Conservation (phyloP, 2,797 vertebrate species). For the Thaleichthys pacificus region DNA sequence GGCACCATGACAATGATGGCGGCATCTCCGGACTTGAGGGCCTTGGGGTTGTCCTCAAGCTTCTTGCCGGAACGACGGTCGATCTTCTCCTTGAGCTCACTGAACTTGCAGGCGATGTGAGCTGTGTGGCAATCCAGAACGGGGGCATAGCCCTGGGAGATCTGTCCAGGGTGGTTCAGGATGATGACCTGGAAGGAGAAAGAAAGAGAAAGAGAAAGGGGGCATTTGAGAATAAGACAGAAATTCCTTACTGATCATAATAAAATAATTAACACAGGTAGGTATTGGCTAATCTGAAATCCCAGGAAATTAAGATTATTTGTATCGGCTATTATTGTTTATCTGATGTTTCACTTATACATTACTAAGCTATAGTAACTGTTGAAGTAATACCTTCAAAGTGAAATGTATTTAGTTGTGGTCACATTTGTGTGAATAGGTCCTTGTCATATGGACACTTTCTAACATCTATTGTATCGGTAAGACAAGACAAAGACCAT, state of each 20-base stretch:
- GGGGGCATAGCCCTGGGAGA: conserved; percentile 75
- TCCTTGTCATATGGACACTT: not conserved
- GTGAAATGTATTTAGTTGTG: not conserved
- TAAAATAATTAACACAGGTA: not conserved
- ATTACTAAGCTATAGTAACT: not conserved
- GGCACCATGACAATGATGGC: conserved; percentile 75
- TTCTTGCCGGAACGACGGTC: conserved; percentile 81
- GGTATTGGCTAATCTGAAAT: not conserved
- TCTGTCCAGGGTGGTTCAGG: conserved; percentile 81
- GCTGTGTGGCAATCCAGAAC: conserved; percentile 81
- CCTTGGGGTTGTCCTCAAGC: conserved; percentile 78
- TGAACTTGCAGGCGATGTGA: conserved; percentile 82
- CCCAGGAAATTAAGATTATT: not conserved
- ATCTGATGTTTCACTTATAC: not conserved
- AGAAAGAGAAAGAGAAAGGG: too few species aligned
- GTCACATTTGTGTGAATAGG: too few species aligned
- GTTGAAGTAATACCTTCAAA: not conserved
- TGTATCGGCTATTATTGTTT: not conserved
- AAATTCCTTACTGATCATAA: not conserved
- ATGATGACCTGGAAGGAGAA: conserved; percentile 74
- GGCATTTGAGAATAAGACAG: too few species aligned
- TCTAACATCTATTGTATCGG: not conserved
- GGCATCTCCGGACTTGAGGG: conserved; percentile 75
- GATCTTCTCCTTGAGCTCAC: conserved; percentile 69
- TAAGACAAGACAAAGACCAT: not conserved